These are phyloP conservation scores for Stichopus chloronotus DNA, from an alignment of 35 echinoderm and acorn worm genomes.

Conservation along the genomic window DNA sequence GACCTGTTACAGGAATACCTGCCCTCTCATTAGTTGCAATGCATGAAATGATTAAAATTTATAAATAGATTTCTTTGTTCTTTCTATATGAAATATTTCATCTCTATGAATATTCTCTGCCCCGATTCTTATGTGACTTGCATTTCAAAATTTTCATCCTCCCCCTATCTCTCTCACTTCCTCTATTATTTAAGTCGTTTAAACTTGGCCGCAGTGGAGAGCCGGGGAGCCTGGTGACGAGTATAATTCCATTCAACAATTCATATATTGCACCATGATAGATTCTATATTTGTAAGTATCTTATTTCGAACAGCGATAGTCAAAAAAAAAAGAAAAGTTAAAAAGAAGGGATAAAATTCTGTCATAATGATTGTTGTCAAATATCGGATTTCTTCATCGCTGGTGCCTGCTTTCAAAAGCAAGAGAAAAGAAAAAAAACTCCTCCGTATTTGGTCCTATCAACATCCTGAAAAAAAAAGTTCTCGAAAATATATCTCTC, in stretches of 20 bases:
- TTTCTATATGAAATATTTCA: no score
- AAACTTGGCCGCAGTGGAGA: not conserved
- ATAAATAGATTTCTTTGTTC: no score
- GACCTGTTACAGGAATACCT: no score
- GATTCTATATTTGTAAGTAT: not conserved
- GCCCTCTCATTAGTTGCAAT: no score
- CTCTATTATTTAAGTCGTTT: not conserved
- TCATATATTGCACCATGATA: not conserved
- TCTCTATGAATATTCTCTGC: no score
- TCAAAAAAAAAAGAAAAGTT: not conserved
- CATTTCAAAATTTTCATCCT: no score
- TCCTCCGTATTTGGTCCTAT: slow-evolving; percentile 40
- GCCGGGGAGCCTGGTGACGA: not conserved
- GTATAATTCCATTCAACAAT: not conserved
- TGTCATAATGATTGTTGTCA: not conserved
- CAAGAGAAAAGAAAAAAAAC: not conserved
- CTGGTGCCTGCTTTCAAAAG: not conserved
- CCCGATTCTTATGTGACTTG: no score
- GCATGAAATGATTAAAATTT: no score
- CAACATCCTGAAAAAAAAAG: slow-evolving; percentile 49
- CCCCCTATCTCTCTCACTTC: no score
- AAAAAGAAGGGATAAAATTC: not conserved
- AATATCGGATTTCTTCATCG: not conserved
- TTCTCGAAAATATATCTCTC: slow-evolving; percentile 58
- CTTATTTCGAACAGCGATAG: not conserved